Evolutionary conservation across 2,113 vertebrate species (phyloP).

Genomic region (Athene noctua): DNA sequence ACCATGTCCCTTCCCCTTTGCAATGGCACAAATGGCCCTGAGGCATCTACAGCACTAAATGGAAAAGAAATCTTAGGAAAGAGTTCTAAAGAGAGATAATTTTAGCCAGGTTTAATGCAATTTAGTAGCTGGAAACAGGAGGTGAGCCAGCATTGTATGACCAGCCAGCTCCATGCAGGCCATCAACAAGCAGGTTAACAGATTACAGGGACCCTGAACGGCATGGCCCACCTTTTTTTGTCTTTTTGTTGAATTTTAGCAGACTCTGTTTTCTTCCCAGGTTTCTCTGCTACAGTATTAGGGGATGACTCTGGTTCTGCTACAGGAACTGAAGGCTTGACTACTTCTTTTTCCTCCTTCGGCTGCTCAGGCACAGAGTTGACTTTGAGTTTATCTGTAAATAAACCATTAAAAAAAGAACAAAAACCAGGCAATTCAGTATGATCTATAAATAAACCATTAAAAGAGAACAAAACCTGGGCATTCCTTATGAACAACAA

Average conservation of each 20-base stretch:
- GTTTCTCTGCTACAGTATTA: constrained; percentile 51
- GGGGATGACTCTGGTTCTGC: constrained; percentile 60
- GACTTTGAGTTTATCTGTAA: constrained; percentile 76
- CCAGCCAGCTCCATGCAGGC: background rate
- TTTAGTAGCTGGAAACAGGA: background rate
- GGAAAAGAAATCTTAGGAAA: background rate
- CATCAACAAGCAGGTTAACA: background rate
- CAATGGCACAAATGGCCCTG: background rate
- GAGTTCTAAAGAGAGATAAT: background rate
- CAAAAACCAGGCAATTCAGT: background rate
- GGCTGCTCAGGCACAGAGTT: constrained; percentile 62
- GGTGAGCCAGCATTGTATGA: background rate
- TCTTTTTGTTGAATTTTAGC: constrained; percentile 63
- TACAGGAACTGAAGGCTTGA: constrained; percentile 32
- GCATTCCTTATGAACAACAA: background rate
- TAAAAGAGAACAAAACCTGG: background rate
- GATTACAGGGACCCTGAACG: background rate
- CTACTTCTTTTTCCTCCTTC: constrained; percentile 69
- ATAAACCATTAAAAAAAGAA: background rate
- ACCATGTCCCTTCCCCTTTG: background rate
- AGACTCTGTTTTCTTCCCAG: constrained; percentile 65
- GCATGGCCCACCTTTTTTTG: constrained; percentile 70
- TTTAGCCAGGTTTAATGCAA: background rate
- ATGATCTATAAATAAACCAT: constrained; percentile 48
- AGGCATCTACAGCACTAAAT: background rate